Evolutionary conservation across 2,113 vertebrate species (phyloP).

Genomic region (Motacilla tschutschensis): DNA sequence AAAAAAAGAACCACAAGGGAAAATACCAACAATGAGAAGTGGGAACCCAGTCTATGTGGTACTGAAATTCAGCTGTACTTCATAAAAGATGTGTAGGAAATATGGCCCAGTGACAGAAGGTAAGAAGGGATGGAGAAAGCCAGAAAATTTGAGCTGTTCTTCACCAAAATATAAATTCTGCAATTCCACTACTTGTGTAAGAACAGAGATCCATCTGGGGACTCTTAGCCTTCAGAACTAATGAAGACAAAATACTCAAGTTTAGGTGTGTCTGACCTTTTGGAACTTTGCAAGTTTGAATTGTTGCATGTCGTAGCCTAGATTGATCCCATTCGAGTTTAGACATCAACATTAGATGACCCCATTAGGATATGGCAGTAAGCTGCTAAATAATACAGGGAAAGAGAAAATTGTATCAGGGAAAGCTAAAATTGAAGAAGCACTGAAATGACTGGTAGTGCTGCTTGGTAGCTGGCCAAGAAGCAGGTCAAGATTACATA

Average conservation of each 20-base stretch:
- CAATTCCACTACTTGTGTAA: background rate
- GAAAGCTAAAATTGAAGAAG: background rate
- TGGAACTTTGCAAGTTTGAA: background rate
- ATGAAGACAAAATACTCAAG: constrained; percentile 13
- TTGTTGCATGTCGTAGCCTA: background rate
- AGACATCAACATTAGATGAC: background rate
- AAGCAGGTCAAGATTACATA: background rate
- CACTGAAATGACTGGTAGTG: background rate
- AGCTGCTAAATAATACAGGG: background rate
- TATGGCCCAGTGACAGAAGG: background rate
- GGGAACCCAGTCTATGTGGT: background rate
- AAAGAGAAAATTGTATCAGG: background rate
- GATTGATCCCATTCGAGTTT: background rate
- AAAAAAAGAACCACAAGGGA: background rate
- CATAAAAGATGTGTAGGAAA: background rate
- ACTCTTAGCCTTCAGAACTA: background rate
- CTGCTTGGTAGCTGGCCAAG: background rate
- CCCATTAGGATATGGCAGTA: background rate
- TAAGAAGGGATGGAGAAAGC: background rate
- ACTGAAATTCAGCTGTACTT: background rate
- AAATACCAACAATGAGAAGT: background rate
- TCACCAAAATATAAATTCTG: background rate
- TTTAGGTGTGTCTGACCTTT: background rate
- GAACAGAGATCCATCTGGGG: background rate
- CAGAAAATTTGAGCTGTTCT: background rate